A percentile compares a stretch with the other conserved stretches of the same genome.
Conservation (phyloP, 2,888 invertebrate species). For the Eilema sororculum region DNA sequence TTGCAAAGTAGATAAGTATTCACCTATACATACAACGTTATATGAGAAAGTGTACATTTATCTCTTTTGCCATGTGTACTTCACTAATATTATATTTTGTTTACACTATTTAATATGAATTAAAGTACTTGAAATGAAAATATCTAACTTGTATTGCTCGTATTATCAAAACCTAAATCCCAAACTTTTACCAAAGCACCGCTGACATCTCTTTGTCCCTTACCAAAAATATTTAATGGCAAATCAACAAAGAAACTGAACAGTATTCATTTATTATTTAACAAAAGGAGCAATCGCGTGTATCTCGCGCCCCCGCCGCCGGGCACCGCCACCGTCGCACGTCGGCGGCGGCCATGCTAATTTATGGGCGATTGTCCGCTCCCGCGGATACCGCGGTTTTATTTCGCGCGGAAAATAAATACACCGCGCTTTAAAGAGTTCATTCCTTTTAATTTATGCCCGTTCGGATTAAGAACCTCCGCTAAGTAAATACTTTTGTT, state of each 20-base stretch:
- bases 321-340: slow-evolving; percentile 30
- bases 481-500: slow-evolving; percentile 37
- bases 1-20: no score
- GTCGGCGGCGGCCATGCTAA: slow-evolving; percentile 49
- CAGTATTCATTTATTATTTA: slow-evolving; percentile 2
- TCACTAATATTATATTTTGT: no score
- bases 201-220: not conserved
- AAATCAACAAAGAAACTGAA: not conserved
- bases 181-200: not conserved
- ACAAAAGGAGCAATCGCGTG: slow-evolving; percentile 23
- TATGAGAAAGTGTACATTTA: no score
- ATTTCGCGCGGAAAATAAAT: slow-evolving; percentile 43
- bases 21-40: no score
- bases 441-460: slow-evolving; percentile 49
- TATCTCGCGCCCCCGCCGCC: slow-evolving; percentile 24
- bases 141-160: not conserved
- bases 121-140: no score
- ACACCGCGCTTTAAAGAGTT: slow-evolving; percentile 40
- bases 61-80: no score
- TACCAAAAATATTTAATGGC: not conserved
- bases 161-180: not conserved
- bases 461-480: slow-evolving; percentile 33
- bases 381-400: slow-evolving; percentile 46
- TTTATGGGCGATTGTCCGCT: slow-evolving; percentile 54
- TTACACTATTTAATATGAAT: no score